Percentiles rank a stretch among this genome's conserved stretches.
Conservation (phyloP, 2,888 invertebrate genomes). For the Rugalucina vietnamica region DNA sequence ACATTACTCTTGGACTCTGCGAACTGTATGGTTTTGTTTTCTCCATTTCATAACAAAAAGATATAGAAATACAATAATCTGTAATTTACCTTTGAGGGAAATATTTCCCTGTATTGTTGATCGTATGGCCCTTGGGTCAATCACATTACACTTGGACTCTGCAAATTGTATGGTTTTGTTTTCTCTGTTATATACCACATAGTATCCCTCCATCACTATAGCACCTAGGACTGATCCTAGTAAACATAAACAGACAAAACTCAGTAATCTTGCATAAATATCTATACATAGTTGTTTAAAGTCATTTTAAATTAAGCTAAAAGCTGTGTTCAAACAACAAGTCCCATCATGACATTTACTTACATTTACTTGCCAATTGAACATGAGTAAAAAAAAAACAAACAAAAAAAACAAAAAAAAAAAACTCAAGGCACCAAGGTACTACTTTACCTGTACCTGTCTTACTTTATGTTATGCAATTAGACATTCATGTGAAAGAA, state of each 20-base stretch:
- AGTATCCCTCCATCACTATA: slow-evolving; percentile 84
- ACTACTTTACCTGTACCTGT: too few relatives aligned
- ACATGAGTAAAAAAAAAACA: too few relatives aligned
- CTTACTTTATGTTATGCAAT: too few relatives aligned
- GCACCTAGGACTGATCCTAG: slow-evolving; percentile 83
- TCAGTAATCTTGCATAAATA: background rate
- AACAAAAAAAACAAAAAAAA: too few relatives aligned
- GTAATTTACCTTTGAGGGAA: slow-evolving; percentile 60
- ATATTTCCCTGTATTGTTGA: slow-evolving; percentile 64
- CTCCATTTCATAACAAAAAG: too few relatives aligned
- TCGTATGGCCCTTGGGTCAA: slow-evolving; percentile 36
- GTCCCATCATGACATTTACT: too few relatives aligned
- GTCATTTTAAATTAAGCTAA: too few relatives aligned
- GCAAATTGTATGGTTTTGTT: slow-evolving; percentile 82
- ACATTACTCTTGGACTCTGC: slow-evolving; percentile 78
- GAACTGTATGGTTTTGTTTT: slow-evolving; percentile 81
- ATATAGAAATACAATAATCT: too few relatives aligned
- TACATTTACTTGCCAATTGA: too few relatives aligned
- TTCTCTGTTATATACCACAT: slow-evolving; percentile 83
- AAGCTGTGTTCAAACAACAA: too few relatives aligned
- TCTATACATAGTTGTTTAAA: background rate
- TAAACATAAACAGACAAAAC: background rate
- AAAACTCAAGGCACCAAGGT: too few relatives aligned
- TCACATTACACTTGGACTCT: slow-evolving; percentile 75
- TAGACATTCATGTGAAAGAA: too few relatives aligned